These are phyloP conservation scores for Thymelicus acteon DNA, from an alignment of 2,888 invertebrate species.

Conservation along the genomic window DNA sequence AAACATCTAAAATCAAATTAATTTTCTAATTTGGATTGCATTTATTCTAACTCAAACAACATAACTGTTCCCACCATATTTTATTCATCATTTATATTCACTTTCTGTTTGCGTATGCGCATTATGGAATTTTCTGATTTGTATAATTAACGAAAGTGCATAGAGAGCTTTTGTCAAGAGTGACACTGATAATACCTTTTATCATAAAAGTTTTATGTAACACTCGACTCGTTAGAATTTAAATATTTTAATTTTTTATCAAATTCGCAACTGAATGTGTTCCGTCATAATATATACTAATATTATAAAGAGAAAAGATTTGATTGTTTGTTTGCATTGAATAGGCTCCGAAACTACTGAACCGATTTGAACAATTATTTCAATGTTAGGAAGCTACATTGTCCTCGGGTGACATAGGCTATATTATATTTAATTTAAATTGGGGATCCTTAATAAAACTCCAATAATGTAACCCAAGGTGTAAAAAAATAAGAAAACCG, in stretches of 20 bases:
- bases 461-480: too few relatives aligned
- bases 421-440: too few relatives aligned
- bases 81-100: slow-evolving; percentile 31
- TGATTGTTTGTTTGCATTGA: too few relatives aligned
- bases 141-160: slow-evolving; percentile 37
- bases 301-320: too few relatives aligned
- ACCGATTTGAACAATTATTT: too few relatives aligned
- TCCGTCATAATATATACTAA: too few relatives aligned
- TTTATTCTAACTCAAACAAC: slow-evolving; percentile 10
- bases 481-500: too few relatives aligned
- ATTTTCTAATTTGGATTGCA: slow-evolving; percentile 12
- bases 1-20: slow-evolving; percentile 1
- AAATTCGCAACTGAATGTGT: slow-evolving; percentile 23
- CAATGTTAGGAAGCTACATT: too few relatives aligned
- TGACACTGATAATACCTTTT: slow-evolving; percentile 31
- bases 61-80: slow-evolving; percentile 19
- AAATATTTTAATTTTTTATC: slow-evolving; percentile 8
- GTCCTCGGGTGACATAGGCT: too few relatives aligned
- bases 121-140: slow-evolving; percentile 27
- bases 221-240: slow-evolving; percentile 23
- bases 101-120: slow-evolving; percentile 34
- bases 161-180: slow-evolving; percentile 9
- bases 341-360: too few relatives aligned
- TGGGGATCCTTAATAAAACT: too few relatives aligned
- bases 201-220: slow-evolving; percentile 35